Conservation (phyloP, 2,888 invertebrate genomes). For the Notodonta ziczac region DNA sequence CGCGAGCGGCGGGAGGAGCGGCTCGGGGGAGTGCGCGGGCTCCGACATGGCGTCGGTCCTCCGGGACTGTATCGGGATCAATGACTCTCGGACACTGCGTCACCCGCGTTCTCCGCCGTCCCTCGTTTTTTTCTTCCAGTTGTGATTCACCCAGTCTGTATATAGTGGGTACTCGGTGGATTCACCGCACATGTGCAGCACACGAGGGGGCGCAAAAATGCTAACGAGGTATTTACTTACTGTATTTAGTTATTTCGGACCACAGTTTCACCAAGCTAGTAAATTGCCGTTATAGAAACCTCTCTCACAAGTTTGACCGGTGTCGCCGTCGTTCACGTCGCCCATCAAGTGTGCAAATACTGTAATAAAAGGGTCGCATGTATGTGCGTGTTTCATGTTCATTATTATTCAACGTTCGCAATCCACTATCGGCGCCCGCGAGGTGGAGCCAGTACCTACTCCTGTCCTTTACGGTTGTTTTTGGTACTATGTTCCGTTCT, state of each 20-base stretch:
- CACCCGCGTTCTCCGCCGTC: constrained; percentile 70
- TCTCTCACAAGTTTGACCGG: not conserved
- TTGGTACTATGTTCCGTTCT: constrained; percentile 12
- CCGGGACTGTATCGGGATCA: constrained; percentile 79
- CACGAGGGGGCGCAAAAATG: constrained; percentile 59
- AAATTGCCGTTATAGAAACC: not conserved
- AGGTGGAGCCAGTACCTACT: constrained; percentile 19
- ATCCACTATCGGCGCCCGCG: constrained; percentile 48
- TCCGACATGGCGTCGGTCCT: constrained; percentile 68
- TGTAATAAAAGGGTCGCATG: constrained; percentile 32
- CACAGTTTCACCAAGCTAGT: constrained; percentile 17
- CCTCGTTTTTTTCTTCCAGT: constrained; percentile 73
- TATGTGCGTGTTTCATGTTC: constrained; percentile 39
- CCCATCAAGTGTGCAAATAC: constrained; percentile 43
- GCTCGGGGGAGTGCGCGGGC: constrained; percentile 55
- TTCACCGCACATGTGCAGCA: constrained; percentile 72
- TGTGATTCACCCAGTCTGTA: constrained; percentile 53
- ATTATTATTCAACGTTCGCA: constrained; percentile 72
- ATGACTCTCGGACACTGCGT: constrained; percentile 75
- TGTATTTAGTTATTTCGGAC: constrained; percentile 21
- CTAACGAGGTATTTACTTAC: constrained; percentile 41
- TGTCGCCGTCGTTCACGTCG: constrained; percentile 10
- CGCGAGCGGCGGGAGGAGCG: constrained; percentile 68
- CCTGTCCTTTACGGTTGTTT: constrained; percentile 10
- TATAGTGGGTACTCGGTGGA: too few species aligned